Evolutionary conservation across 2,797 vertebrate species (phyloP), one percentile per base, ranked within the genome.

Genomic region (Hyperoplus immaculatus): DNA sequence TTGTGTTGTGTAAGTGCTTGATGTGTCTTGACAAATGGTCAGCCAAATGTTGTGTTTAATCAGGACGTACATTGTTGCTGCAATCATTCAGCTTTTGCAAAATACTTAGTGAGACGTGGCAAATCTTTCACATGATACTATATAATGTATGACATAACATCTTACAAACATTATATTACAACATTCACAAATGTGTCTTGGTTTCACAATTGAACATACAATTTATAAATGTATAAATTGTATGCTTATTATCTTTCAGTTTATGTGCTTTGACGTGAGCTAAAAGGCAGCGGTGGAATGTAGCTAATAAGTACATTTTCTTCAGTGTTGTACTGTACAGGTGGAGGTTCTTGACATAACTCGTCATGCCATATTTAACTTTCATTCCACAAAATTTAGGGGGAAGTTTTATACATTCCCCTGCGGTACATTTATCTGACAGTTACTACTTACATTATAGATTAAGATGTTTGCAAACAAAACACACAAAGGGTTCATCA

Each of bases 1-100:
- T 53, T 46, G 21, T 73, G 12, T 78, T 87, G 76, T 41, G 74
- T 21, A 86, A 90, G 29, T 10, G 15, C n/a, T 72, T 41, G 15
- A 10, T 14, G 1, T 57, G 46, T 58, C 57, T 74, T 39, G 7
- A 47, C n/a, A 66, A 54, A 56, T 10, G 29, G 29, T 29, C 29
- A 29, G 29, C 29, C 45, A 47, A 46, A 13, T 16, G n/a, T 61
- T 16, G 3, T 46, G 1, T 43, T 63, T 63, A 13, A 11, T 10
- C 11, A n/a, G 7, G 9, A 39, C 6, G 21, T 46, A 53, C 39
- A 3, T 11, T 38, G 10, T 45, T 47, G 4, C 5, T 39, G n/a
- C 16, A 41, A 8, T 56, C 9, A 45, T 16, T 63, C n/a, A n/a
- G 50, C 10, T 53, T 62, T 47, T 55, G 49, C 36, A 14, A 50